Evolutionary conservation across 2,888 invertebrate genomes (phyloP), one percentile per base, ranked within the genome.

Genomic region (Scelioninae gen. 1): DNA sequence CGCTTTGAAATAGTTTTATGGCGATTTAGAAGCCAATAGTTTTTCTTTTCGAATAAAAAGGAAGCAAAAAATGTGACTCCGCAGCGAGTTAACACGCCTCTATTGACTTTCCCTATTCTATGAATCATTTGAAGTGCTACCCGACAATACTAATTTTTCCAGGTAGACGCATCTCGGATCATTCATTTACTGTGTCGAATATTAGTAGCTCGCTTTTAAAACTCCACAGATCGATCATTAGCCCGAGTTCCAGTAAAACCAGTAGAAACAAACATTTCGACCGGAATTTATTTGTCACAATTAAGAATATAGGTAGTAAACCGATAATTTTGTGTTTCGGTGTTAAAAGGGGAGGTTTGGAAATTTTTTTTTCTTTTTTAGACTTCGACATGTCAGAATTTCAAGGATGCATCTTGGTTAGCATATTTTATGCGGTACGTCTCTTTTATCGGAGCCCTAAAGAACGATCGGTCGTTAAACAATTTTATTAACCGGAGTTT

Each of bases 111-210:
- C 56, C 53, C 63, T 38, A 29, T 69, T 72, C 74, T 32, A 34
- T 55, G 68, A 85, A 47, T 82, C 85, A 84, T 88, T 88, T 85
- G 76, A 71, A 84, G 71, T 83, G 84, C 82, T 85, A 78, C 56
- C 69, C 53, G 62, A 75, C 72, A 65, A 83, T 83, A 84, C 87
- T 86, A 85, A 88, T 87, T 88, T 88, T 85, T 85, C 72, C 82
- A 77, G 77, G 83, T 75, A 81, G 75, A 81, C 85, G 43, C 87
- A 86, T 87, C 87, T 85, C 86, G 84, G 68, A 80, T 84, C 85
- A 83, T 83, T 38, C 23, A 23, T 23, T 86, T 83, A 75, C 38
- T n/a, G 15, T 47, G 65, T 40, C 23, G 11, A 16, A 60, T 49
- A 62, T 72, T 72, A 51, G 76, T 40, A 77, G 82, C 49, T 34